Conservation (phyloP, 2,113 vertebrate species). For the Megaptera novaeangliae region DNA sequence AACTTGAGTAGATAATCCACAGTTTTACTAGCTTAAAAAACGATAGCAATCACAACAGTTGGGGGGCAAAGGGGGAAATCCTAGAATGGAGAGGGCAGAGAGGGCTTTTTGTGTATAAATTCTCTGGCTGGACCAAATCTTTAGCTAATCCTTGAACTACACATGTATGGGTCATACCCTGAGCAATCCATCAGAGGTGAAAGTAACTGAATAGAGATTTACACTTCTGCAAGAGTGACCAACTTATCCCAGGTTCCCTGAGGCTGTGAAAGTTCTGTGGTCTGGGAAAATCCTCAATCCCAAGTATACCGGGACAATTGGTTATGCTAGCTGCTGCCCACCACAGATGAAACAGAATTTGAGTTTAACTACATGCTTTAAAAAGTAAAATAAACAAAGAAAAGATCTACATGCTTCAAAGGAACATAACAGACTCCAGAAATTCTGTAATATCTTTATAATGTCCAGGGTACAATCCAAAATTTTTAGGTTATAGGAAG, state of each 20-base stretch:
- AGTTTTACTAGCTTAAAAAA: neutral
- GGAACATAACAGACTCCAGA: neutral
- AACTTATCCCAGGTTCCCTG: neutral
- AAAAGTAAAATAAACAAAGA: constrained; percentile 18
- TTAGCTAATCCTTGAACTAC: neutral
- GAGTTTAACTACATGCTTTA: neutral
- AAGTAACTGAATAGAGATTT: neutral
- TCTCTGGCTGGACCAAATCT: neutral
- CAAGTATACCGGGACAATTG: neutral
- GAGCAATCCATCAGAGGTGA: neutral
- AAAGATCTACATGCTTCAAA: neutral
- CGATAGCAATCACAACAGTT: neutral
- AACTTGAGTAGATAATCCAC: neutral
- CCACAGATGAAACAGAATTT: neutral
- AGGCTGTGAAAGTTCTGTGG: neutral
- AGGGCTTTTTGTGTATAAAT: neutral
- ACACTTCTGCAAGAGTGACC: neutral
- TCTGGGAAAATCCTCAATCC: neutral
- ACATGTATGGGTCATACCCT: neutral
- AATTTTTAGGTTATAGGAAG: neutral
- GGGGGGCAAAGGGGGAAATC: neutral
- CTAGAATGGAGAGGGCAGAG: neutral
- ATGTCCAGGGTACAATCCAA: neutral
- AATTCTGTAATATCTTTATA: constrained; percentile 26
- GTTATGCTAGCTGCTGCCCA: neutral